Evolutionary conservation across 1,140 invertebrate genomes (phyloP), one percentile per base, ranked within the genome.

Genomic region (Eciton burchellii): DNA sequence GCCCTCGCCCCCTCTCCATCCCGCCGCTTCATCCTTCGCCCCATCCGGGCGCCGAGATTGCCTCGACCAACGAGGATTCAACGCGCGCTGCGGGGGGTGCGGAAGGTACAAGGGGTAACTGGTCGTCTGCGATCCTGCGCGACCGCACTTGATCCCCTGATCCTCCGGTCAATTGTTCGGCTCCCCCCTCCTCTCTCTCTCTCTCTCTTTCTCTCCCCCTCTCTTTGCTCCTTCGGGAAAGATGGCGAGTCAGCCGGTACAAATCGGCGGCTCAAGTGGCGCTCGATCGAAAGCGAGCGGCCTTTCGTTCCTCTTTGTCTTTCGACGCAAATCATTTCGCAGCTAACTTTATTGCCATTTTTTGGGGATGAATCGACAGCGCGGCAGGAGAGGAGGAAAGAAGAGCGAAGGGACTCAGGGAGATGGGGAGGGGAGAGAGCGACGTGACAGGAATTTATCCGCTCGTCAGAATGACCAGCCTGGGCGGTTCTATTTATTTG

Each of bases 391-490:
- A n/a, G n/a, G n/a, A n/a, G n/a, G n/a, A n/a, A n/a, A n/a, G n/a
- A n/a, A n/a, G n/a, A n/a, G n/a, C n/a, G n/a, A n/a, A n/a, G n/a
- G n/a, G n/a, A n/a, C 45, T 35, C 16, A 19, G 57, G 74, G 74
- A 77, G 74, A 77, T 68, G 74, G 62, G 12, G 68, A 43, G 29
- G 68, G 74, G 63, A 79, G 21, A 79, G 21, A 35, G 16, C 49
- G 74, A 79, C 74, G 74, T 79, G 74, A 79, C 74, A 79, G 74
- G 63, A 79, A 79, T 79, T 79, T 79, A 79, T 79, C 74, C 56
- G 74, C 49, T 79, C 74, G 74, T 79, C 74, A 79, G 74, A 35
- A 68, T n/a, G 12, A 49, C 62, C 74, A 12, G 21, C 21, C 49
- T 14, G 74, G 54, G 56, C 54, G 49, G 74, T 56, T 63, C 74